phyloP scores from a whole-genome alignment of 2,797 vertebrate genomes.

The Lacerta bilineata region DNA sequence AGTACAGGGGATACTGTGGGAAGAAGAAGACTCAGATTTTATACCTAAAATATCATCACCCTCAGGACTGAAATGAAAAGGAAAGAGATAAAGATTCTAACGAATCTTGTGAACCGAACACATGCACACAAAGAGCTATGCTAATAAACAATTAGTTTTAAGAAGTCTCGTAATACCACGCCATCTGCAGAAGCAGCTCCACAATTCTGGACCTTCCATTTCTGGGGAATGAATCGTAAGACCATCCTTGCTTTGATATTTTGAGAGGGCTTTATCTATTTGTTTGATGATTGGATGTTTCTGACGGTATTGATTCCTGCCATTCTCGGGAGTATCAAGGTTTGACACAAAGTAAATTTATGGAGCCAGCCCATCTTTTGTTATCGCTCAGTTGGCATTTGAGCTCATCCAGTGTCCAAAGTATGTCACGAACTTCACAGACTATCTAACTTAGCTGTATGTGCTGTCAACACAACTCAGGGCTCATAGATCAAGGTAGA shows the following conservation, averaged over 20 bases:
- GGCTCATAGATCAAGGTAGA: conserved; percentile 9
- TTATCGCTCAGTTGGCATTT: conserved; percentile 52
- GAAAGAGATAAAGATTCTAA: not conserved
- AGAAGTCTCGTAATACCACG: not conserved
- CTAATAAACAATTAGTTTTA: not conserved
- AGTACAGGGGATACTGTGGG: not conserved
- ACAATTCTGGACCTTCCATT: not conserved
- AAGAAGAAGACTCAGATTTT: not conserved
- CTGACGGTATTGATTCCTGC: conserved; percentile 48
- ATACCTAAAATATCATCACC: not conserved
- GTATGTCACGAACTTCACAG: conserved; percentile 47
- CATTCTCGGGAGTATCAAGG: conserved; percentile 22
- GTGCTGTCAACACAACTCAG: conserved; percentile 38
- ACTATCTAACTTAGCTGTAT: conserved; percentile 50
- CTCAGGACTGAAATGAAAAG: not conserved
- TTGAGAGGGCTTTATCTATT: conserved; percentile 52
- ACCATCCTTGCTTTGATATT: conserved; percentile 42
- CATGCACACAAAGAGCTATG: not conserved
- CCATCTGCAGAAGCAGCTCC: not conserved
- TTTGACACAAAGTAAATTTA: conserved; percentile 55
- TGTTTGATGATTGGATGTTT: conserved; percentile 57
- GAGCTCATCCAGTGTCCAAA: conserved; percentile 58
- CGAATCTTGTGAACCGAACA: not conserved
- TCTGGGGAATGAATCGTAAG: conserved; percentile 17
- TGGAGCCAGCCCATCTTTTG: conserved; percentile 55